Conservation (phyloP, 2,888 invertebrate genomes). For the Hemithea aestivaria region DNA sequence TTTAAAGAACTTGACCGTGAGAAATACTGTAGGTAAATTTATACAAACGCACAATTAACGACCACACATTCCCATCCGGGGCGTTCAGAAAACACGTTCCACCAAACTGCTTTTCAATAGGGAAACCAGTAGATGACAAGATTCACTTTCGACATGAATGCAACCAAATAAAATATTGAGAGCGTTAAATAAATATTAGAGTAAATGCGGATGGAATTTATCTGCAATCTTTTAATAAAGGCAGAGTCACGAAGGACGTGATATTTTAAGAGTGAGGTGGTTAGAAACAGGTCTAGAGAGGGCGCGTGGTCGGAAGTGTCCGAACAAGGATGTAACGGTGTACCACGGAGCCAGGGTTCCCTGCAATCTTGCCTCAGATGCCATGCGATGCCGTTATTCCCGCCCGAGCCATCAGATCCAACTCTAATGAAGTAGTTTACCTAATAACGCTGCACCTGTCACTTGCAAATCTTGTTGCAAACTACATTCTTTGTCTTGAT, state of each 20-base stretch:
- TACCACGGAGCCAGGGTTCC: conserved; percentile 44
- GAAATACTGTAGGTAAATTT: conserved; percentile 12
- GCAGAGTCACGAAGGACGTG: conserved; percentile 27
- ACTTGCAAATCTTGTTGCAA: conserved; percentile 8
- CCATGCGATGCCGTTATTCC: conserved; percentile 41
- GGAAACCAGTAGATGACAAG: no score
- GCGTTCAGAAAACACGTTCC: no score
- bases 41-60: no score
- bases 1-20: conserved; percentile 10
- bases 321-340: conserved; percentile 58
- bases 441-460: conserved; percentile 30
- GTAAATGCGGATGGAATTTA: conserved; percentile 22
- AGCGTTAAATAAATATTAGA: conserved; percentile 2
- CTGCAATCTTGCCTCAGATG: conserved; percentile 45
- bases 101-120: no score
- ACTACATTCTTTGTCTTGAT: not conserved
- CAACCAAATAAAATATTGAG: conserved; percentile 3
- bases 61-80: no score
- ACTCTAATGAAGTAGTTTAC: conserved; percentile 44
- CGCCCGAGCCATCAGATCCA: conserved; percentile 28
- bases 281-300: conserved; percentile 31
- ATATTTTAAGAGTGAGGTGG: conserved; percentile 27
- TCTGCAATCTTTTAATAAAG: conserved; percentile 24
- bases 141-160: no score
- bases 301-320: conserved; percentile 51